These are phyloP conservation scores for Diplodus puntazzo DNA, from an alignment of 2,797 vertebrate species.

Conservation along the genomic window DNA sequence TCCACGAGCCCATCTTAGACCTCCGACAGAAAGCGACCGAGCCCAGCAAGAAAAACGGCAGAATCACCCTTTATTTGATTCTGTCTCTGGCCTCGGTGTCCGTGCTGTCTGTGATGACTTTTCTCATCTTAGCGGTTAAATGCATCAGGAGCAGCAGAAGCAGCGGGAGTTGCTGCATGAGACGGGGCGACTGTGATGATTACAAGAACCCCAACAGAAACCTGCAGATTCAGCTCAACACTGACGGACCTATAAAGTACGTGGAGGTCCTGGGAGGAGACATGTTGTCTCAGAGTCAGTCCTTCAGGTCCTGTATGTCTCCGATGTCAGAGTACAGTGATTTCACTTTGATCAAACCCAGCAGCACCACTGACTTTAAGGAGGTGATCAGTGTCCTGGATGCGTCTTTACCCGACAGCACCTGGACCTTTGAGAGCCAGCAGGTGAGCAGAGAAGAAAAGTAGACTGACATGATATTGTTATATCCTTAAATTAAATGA, in stretches of 20 bases:
- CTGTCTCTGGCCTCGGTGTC: slow-evolving; percentile 80
- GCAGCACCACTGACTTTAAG: slow-evolving; percentile 81
- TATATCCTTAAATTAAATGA: too few species aligned
- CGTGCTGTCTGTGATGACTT: slow-evolving; percentile 77
- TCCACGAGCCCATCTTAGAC: slow-evolving; percentile 76
- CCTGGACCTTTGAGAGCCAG: slow-evolving; percentile 83
- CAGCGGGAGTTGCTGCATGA: slow-evolving; percentile 75
- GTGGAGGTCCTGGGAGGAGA: slow-evolving; percentile 86
- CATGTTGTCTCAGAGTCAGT: slow-evolving; percentile 85
- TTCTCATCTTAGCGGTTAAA: slow-evolving; percentile 79
- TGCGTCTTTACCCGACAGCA: slow-evolving; percentile 79
- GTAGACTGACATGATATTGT: too few species aligned
- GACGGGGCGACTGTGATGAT: slow-evolving; percentile 68
- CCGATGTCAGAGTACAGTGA: slow-evolving; percentile 86
- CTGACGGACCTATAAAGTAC: slow-evolving; percentile 84
- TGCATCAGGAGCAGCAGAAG: slow-evolving; percentile 74
- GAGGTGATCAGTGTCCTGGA: slow-evolving; percentile 80
- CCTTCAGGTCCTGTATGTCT: slow-evolving; percentile 85
- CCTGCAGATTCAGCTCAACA: slow-evolving; percentile 85
- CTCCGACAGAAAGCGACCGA: slow-evolving; percentile 64
- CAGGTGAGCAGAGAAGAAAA: slow-evolving; percentile 72
- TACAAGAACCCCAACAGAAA: slow-evolving; percentile 84
- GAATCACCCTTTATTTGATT: slow-evolving; percentile 80
- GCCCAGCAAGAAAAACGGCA: slow-evolving; percentile 68
- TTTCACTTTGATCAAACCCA: slow-evolving; percentile 84